Conservation (phyloP, 53 echinoderm and acorn worm genomes). For the Holothuria leucospilota region DNA sequence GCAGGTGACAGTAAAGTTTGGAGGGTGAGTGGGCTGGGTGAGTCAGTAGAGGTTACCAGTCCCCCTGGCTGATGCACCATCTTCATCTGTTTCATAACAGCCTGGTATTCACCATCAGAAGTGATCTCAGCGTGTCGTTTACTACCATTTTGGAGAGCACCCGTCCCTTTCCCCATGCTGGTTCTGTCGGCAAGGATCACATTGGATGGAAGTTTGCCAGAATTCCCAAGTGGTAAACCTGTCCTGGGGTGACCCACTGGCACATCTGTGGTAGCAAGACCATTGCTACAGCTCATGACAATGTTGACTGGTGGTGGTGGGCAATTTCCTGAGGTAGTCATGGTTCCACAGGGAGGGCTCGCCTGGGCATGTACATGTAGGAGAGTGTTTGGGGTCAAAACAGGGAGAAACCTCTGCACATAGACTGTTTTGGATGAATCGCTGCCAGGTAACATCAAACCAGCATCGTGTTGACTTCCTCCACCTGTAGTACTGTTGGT, state of each 20-base stretch:
- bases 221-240: not conserved
- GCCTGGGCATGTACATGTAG: conserved; percentile 58
- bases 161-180: too few relatives aligned
- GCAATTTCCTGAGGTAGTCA: conserved; percentile 8
- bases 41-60: not conserved
- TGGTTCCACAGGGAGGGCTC: conserved; percentile 15
- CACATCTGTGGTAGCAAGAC: not conserved
- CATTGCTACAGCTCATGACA: conserved; percentile 12
- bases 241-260: not conserved
- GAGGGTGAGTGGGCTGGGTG: not conserved
- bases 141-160: too few relatives aligned
- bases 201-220: too few relatives aligned
- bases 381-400: conserved; percentile 64
- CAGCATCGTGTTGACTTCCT: not conserved
- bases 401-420: conserved; percentile 51
- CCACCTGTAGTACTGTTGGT: conserved; percentile 13
- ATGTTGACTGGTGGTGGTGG: too few relatives aligned
- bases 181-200: too few relatives aligned
- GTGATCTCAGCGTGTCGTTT: too few relatives aligned
- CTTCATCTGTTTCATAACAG: conserved; percentile 39
- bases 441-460: not conserved
- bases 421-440: conserved; percentile 6
- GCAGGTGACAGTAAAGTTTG: not conserved
- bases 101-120: conserved; percentile 4
- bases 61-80: conserved; percentile 15